phyloP scores from a whole-genome alignment of 1,140 invertebrate genomes.

The Drosophila ficusphila region DNA sequence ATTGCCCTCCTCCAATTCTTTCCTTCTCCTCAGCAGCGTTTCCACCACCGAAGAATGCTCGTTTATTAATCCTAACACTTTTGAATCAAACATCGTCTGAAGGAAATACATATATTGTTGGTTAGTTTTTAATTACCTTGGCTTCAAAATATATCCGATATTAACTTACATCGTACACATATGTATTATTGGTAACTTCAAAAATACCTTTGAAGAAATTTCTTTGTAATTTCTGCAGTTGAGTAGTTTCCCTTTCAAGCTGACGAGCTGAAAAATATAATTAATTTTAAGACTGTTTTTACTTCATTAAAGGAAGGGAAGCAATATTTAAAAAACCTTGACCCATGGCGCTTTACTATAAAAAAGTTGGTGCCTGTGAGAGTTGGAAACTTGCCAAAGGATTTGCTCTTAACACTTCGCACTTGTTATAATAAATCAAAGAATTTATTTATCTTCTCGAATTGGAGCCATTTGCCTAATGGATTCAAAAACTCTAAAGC shows the following conservation, averaged over 20 bases:
- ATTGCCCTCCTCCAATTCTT: slow-evolving; percentile 67
- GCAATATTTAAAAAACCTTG: too few species aligned
- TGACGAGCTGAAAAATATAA: slow-evolving; percentile 11
- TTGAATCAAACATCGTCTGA: too few species aligned
- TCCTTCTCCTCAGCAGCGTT: slow-evolving; percentile 46
- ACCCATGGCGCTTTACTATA: too few species aligned
- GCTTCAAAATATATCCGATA: rapidly evolving
- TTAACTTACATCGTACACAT: slow-evolving; percentile 22
- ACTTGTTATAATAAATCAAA: slow-evolving; percentile 10
- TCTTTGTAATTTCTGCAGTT: slow-evolving; percentile 15
- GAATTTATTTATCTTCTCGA: slow-evolving; percentile 14
- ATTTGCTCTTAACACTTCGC: neutral
- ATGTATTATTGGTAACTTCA: slow-evolving; percentile 21
- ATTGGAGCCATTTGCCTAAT: neutral
- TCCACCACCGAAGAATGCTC: slow-evolving; percentile 48
- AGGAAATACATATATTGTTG: too few species aligned
- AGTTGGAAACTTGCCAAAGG: slow-evolving; percentile 6
- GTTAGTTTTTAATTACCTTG: too few species aligned
- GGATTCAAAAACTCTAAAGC: neutral
- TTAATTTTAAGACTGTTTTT: too few species aligned
- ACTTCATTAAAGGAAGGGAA: too few species aligned
- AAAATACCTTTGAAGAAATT: slow-evolving; percentile 55
- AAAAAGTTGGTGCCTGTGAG: too few species aligned
- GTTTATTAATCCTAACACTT: slow-evolving; percentile 49
- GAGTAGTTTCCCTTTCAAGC: neutral